A percentile compares a stretch with the other conserved stretches of the same genome.
Conservation (phyloP, 1,140 invertebrate species). For the Hirudo medicinalis region DNA sequence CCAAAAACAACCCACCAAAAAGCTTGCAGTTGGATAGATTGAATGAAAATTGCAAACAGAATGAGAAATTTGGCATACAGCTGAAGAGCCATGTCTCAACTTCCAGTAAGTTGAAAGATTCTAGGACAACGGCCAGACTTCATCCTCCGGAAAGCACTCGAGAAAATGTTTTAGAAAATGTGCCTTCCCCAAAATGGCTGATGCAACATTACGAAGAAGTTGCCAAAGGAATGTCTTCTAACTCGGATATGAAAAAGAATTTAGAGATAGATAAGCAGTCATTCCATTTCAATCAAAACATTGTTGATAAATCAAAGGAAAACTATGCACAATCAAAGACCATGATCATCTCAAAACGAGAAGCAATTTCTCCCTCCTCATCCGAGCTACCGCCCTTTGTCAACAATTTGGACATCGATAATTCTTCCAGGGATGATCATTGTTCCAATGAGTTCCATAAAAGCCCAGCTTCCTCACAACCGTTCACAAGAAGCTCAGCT, state of each 20-base stretch:
- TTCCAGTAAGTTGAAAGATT: conserved; percentile 9
- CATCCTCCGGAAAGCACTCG: not conserved
- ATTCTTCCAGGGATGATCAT: no score
- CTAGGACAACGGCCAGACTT: not conserved
- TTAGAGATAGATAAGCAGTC: no score
- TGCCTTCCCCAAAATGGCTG: conserved; percentile 16
- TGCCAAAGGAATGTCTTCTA: conserved; percentile 1
- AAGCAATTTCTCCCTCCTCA: no score
- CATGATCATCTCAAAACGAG: no score
- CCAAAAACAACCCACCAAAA: not conserved
- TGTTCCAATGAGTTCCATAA: no score
- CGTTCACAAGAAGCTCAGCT: no score
- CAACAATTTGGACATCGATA: no score
- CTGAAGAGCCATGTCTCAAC: not conserved
- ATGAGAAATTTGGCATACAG: not conserved
- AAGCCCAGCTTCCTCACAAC: no score
- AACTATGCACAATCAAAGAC: no score
- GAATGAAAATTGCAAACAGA: not conserved
- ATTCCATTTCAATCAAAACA: no score
- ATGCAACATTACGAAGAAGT: conserved; percentile 18
- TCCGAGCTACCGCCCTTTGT: no score
- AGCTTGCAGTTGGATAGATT: not conserved
- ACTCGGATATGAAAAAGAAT: not conserved
- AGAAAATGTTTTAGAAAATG: not conserved
- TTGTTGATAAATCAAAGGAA: no score